Conservation (phyloP, 2,888 invertebrate genomes). For the Caenorhabditis parvicauda region DNA sequence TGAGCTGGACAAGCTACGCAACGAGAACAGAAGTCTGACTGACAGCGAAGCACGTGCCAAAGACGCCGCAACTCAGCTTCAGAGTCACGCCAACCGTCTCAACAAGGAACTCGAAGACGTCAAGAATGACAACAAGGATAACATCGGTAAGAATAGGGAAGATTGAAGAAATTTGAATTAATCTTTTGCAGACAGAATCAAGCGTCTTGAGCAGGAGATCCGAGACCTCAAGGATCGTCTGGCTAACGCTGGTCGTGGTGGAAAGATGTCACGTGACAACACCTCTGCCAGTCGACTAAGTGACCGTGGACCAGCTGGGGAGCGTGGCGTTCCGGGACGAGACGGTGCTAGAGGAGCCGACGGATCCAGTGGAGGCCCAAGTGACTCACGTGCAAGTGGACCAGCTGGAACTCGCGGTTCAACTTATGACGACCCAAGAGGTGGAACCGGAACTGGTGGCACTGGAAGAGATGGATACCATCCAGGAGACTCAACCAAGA, state of each 20-base stretch:
- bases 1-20: conserved; percentile 54
- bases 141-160: conserved; percentile 24
- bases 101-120: conserved; percentile 46
- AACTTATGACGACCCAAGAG: conserved; percentile 11
- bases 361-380: not conserved
- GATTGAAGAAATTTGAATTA: conserved; percentile 4
- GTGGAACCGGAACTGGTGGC: conserved; percentile 25
- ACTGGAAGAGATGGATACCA: conserved; percentile 1
- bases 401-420: not conserved
- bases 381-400: not conserved
- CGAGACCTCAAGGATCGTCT: conserved; percentile 36
- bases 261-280: conserved; percentile 25
- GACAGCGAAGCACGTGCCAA: conserved; percentile 44
- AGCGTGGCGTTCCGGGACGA: not conserved
- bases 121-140: conserved; percentile 32
- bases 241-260: conserved; percentile 27
- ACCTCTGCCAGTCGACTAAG: conserved; percentile 12
- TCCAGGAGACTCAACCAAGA: not conserved
- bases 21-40: conserved; percentile 43
- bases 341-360: not conserved
- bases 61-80: conserved; percentile 47
- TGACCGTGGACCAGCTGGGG: conserved; percentile 14
- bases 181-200: conserved; percentile 20
- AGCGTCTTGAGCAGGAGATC: conserved; percentile 35
- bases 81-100: conserved; percentile 44